Percentiles rank a stretch among this genome's conserved stretches.
Conservation (phyloP, 30 jellyfish, hydroid and myxozoan genomes). For the Catostylus mosaicus region DNA sequence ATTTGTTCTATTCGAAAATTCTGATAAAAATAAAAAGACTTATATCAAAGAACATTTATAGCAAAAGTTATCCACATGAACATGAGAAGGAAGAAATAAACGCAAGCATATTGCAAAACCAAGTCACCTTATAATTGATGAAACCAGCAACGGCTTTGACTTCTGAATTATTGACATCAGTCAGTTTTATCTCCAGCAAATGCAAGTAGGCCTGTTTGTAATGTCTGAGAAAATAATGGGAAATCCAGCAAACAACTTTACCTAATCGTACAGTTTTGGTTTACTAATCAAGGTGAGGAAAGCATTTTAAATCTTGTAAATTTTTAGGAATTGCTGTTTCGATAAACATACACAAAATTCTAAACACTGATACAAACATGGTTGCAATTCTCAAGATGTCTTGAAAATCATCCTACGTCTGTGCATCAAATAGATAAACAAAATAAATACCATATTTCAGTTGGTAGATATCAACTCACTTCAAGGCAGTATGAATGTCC, state of each 20-base stretch:
- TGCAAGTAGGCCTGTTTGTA: constrained; percentile 93
- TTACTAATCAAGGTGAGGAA: too few relatives aligned
- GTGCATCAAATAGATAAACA: too few relatives aligned
- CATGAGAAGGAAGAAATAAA: not conserved
- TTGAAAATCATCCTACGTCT: too few relatives aligned
- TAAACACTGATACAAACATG: not conserved
- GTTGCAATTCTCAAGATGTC: too few relatives aligned
- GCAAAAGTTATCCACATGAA: not conserved
- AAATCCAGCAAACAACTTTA: too few relatives aligned
- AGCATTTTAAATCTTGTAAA: too few relatives aligned
- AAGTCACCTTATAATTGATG: constrained; percentile 80
- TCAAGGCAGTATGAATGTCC: constrained; percentile 78
- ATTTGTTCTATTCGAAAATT: too few relatives aligned
- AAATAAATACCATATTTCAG: too few relatives aligned
- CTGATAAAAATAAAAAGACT: too few relatives aligned
- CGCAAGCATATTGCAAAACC: not conserved
- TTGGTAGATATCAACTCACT: constrained; percentile 59
- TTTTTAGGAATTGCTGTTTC: too few relatives aligned
- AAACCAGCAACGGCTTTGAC: constrained; percentile 91
- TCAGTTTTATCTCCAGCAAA: constrained; percentile 82
- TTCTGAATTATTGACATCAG: constrained; percentile 94
- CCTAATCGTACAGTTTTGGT: too few relatives aligned
- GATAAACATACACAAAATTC: not conserved
- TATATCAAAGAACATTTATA: not conserved
- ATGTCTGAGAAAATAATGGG: constrained; percentile 62